phyloP scores from a whole-genome alignment of 2,113 vertebrate species.

The Prietella phreatophila region DNA sequence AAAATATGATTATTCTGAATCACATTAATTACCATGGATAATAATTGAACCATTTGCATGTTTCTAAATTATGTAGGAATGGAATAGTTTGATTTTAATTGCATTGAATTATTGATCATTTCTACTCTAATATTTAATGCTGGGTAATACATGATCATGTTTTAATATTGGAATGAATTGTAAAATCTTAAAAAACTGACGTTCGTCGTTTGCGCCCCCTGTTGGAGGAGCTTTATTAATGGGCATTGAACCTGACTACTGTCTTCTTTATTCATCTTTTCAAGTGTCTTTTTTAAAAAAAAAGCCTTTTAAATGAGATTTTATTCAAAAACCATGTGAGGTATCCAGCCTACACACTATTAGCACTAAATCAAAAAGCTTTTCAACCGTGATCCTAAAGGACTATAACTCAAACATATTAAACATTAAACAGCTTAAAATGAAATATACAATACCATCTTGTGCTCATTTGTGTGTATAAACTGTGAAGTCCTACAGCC shows the following conservation, averaged over 20 bases:
- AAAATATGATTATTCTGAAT: neutral
- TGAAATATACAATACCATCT: neutral
- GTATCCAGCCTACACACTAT: neutral
- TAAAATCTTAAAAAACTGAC: neutral
- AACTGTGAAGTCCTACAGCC: neutral
- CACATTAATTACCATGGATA: neutral
- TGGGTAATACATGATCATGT: neutral
- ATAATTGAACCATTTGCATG: neutral
- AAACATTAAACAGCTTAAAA: neutral
- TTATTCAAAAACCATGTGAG: neutral
- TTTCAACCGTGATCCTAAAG: neutral
- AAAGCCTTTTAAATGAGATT: no score
- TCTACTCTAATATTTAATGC: neutral
- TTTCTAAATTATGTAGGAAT: neutral
- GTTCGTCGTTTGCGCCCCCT: constrained; percentile 37
- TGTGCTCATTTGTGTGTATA: neutral
- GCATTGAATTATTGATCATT: neutral
- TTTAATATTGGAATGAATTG: neutral
- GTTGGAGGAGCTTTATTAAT: constrained; percentile 19
- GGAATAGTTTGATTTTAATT: neutral
- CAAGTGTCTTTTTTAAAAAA: neutral
- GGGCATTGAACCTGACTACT: neutral
- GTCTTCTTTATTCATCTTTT: neutral
- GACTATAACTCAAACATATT: neutral
- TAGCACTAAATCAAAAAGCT: neutral